Evolutionary conservation across 2,888 invertebrate species (phyloP).

Genomic region (Scrobipalpa costella): DNA sequence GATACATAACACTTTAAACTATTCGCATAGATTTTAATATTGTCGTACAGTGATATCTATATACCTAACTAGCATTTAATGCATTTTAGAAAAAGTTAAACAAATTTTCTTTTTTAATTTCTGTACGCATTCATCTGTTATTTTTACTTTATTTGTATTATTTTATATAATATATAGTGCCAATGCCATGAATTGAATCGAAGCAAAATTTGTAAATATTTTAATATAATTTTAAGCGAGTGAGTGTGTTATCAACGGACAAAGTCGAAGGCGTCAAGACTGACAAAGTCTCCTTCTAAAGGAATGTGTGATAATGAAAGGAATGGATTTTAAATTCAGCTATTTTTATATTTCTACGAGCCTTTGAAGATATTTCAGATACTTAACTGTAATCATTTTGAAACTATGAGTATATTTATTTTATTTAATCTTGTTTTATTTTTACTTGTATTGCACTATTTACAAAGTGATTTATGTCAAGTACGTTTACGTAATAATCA

Average conservation of each 20-base stretch:
- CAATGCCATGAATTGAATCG: not conserved
- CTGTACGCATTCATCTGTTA: not conserved
- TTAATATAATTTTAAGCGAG: slow-evolving; percentile 34
- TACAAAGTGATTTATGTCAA: no score
- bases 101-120: not conserved
- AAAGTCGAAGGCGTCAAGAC: slow-evolving; percentile 74
- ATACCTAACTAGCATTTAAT: slow-evolving; percentile 32
- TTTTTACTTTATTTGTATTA: not conserved
- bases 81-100: slow-evolving; percentile 25
- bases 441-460: no score
- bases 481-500: no score
- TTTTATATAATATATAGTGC: not conserved
- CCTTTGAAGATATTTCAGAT: not conserved
- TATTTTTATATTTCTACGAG: slow-evolving; percentile 58
- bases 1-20: not conserved
- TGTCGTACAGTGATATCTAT: not conserved
- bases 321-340: slow-evolving; percentile 58
- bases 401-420: no score
- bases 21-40: not conserved
- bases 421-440: no score
- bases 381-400: not conserved
- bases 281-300: slow-evolving; percentile 71
- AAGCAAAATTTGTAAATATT: not conserved
- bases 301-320: slow-evolving; percentile 61
- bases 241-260: slow-evolving; percentile 37